Conservation (phyloP, 2,888 invertebrate genomes). For the Abscondita cerata region DNA sequence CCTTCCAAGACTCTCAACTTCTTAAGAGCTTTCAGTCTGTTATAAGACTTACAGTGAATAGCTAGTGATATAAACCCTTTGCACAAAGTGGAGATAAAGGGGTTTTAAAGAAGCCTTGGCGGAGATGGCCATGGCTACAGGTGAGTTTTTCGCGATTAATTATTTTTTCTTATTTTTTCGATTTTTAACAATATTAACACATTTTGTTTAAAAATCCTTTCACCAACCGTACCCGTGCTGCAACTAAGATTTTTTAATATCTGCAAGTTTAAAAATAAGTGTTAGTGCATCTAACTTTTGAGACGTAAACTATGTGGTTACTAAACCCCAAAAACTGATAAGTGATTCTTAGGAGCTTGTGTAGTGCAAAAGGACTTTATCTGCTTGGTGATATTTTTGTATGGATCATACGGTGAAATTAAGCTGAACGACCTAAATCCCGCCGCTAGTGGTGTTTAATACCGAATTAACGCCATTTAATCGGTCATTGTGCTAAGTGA, state of each 20-base stretch:
- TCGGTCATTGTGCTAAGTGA: slow-evolving; percentile 11
- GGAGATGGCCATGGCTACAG: slow-evolving; percentile 55
- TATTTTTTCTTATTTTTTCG: too few species aligned
- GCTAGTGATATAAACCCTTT: slow-evolving; percentile 45
- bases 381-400: slow-evolving; percentile 9
- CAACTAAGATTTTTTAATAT: not conserved
- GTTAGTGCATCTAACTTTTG: slow-evolving; percentile 21
- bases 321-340: not conserved
- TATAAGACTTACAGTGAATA: slow-evolving; percentile 55
- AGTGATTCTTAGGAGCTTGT: not conserved
- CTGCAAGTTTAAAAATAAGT: slow-evolving; percentile 13
- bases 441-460: slow-evolving; percentile 27
- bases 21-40: slow-evolving; percentile 52
- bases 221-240: slow-evolving; percentile 6
- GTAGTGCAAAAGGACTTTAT: not conserved
- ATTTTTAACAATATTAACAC: too few species aligned
- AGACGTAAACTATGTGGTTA: slow-evolving; percentile 13
- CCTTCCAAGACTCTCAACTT: slow-evolving; percentile 45
- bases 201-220: slow-evolving; percentile 9
- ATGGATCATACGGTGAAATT: slow-evolving; percentile 31
- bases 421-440: slow-evolving; percentile 37
- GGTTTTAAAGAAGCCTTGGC: slow-evolving; percentile 54
- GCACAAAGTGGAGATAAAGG: slow-evolving; percentile 51
- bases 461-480: slow-evolving; percentile 6
- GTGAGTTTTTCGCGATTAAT: slow-evolving; percentile 45